These are phyloP conservation scores for Neosalanx taihuensis DNA, from an alignment of 2,797 vertebrate genomes.

Conservation along the genomic window DNA sequence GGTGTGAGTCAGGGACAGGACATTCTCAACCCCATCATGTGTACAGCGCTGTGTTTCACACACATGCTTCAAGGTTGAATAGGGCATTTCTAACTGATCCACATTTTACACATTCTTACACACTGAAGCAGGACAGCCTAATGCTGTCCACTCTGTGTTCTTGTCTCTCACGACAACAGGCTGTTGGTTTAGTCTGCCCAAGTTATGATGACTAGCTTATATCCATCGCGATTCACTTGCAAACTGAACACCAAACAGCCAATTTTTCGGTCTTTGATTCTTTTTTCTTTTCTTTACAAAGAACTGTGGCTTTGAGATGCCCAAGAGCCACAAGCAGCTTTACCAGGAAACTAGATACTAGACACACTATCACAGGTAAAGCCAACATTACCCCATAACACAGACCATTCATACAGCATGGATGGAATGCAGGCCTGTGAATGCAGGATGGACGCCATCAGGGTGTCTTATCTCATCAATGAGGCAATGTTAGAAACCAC, in stretches of 20 bases:
- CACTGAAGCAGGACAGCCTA: background rate
- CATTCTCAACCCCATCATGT: background rate
- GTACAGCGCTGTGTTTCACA: background rate
- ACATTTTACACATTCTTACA: background rate
- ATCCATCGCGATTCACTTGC: too few relatives aligned
- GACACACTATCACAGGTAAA: background rate
- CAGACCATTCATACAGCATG: background rate
- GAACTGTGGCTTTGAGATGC: too few relatives aligned
- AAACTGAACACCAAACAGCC: background rate
- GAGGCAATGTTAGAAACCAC: background rate
- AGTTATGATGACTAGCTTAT: too few relatives aligned
- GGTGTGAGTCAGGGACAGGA: background rate
- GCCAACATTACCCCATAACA: background rate
- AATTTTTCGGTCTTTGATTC: too few relatives aligned
- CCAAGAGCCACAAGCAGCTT: too few relatives aligned
- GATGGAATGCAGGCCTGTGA: background rate
- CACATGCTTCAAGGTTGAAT: background rate
- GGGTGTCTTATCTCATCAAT: background rate
- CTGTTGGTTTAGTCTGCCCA: too few relatives aligned
- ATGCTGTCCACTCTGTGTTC: background rate
- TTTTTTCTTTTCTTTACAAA: too few relatives aligned
- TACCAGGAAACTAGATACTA: too few relatives aligned
- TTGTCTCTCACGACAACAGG: too few relatives aligned
- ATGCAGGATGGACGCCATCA: background rate
- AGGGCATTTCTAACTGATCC: background rate